Conservation (phyloP, 1,140 invertebrate species). For the Bactericera cockerelli region DNA sequence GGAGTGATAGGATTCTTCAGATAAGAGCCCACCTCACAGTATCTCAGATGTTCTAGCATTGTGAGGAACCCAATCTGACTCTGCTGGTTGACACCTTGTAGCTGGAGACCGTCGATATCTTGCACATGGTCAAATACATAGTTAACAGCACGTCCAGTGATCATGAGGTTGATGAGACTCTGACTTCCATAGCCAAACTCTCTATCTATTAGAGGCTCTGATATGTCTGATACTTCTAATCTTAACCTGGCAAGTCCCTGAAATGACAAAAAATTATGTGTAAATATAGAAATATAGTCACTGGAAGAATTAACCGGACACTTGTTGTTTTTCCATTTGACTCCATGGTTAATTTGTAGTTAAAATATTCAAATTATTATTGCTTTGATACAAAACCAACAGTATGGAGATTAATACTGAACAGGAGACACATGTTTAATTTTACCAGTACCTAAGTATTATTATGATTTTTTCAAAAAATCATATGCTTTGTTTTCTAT, state of each 20-base stretch:
- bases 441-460: no score
- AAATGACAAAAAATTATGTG: slow-evolving; percentile 16
- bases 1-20: slow-evolving; percentile 83
- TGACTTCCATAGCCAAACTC: slow-evolving; percentile 88
- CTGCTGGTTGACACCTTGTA: slow-evolving; percentile 69
- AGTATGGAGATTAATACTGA: no score
- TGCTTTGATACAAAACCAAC: no score
- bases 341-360: no score
- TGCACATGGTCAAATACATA: slow-evolving; percentile 95
- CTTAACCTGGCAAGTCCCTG: slow-evolving; percentile 60
- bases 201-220: slow-evolving; percentile 73
- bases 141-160: slow-evolving; percentile 76
- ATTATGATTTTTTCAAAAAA: no score
- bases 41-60: slow-evolving; percentile 79
- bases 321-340: no score
- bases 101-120: slow-evolving; percentile 70
- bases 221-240: slow-evolving; percentile 66
- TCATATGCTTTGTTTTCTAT: no score
- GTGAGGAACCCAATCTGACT: slow-evolving; percentile 82
- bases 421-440: no score
- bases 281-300: no score
- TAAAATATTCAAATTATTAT: background rate
- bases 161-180: slow-evolving; percentile 82
- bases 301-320: no score
- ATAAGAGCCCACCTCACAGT: slow-evolving; percentile 86